Base-by-base conservation (phyloP, 2,888 invertebrate species). In the Seira musarum region DNA sequence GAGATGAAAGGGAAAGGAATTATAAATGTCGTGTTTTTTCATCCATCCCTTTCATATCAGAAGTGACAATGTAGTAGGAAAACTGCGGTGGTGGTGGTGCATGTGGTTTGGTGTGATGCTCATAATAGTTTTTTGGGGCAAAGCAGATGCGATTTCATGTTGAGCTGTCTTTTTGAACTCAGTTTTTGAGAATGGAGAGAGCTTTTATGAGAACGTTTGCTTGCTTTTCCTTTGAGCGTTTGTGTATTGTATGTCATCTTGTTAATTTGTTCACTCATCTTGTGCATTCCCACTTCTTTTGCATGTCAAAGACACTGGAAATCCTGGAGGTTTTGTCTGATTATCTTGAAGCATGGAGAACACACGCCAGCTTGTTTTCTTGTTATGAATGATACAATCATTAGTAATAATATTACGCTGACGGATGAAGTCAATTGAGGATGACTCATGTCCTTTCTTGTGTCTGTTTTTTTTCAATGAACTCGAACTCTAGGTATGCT, bases 21-120 rank as follows among this genome's bases (percentile, higher is more conserved):
- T 77, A 77, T 65, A 70, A 70, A 70, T 70, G 70, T 70, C 75
- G 49, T 64, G 75, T 70, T 77, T 75, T 40, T 15, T 77, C 70
- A 70, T 64, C 77, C 64, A 22, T 65, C 64, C 30, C 57, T 25
- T n/a, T 35, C 65, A 30, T 30, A 65, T 65, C 65, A 49, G n/a
- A 17, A 17, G 35, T 67, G 46, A 46, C 67, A 63, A n/a, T 40
- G 21, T 19, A 30, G 22, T 65, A 49, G 49, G 17, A 15, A n/a
- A 49, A n/a, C 49, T 2, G 49, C 15, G 49, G 49, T n/a, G 49
- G 49, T 49, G 49, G 30, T 30, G 30, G 30, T 22, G 13, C 19
- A 30, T 63, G 40, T 65, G 66, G 30, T 49, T 3, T 66, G 66
- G 57, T 57, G 57, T 66, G 73, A 30, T 30, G 30, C 35, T 49